These are phyloP conservation scores for Scortum barcoo DNA, from an alignment of 2,113 vertebrate species.

Conservation along the genomic window DNA sequence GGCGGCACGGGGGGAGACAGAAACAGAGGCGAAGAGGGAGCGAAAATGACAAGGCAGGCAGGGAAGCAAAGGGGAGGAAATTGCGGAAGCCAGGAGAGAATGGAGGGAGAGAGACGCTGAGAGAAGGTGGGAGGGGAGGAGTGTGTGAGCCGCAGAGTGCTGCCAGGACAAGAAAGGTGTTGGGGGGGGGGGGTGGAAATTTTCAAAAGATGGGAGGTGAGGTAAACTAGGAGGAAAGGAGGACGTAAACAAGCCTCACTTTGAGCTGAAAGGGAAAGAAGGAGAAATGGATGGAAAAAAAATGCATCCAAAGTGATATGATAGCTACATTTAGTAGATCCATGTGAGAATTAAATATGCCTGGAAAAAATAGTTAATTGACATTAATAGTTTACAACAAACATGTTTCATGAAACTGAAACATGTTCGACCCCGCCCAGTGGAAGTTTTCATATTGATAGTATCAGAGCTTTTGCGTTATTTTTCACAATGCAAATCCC, in stretches of 20 bases:
- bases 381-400: background rate
- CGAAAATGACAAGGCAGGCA: slow-evolving; percentile 25
- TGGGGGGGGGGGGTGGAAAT: slow-evolving; percentile 20
- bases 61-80: slow-evolving; percentile 16
- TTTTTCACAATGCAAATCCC: background rate
- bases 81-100: slow-evolving; percentile 21
- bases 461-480: background rate
- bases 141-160: slow-evolving; percentile 21
- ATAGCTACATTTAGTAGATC: background rate
- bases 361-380: no score
- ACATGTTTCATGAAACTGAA: no score
- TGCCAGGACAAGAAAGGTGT: slow-evolving; percentile 19
- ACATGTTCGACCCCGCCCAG: no score
- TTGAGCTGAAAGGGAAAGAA: slow-evolving; percentile 8
- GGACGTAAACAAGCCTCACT: slow-evolving; percentile 13
- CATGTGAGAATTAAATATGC: background rate
- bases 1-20: background rate
- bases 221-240: background rate
- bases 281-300: background rate
- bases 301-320: background rate
- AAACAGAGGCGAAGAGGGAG: slow-evolving; percentile 5
- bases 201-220: slow-evolving; percentile 20
- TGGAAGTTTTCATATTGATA: background rate
- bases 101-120: slow-evolving; percentile 20
- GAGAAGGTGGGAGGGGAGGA: background rate